phyloP scores from a whole-genome alignment of 2,113 vertebrate species.

The Chamaea fasciata region DNA sequence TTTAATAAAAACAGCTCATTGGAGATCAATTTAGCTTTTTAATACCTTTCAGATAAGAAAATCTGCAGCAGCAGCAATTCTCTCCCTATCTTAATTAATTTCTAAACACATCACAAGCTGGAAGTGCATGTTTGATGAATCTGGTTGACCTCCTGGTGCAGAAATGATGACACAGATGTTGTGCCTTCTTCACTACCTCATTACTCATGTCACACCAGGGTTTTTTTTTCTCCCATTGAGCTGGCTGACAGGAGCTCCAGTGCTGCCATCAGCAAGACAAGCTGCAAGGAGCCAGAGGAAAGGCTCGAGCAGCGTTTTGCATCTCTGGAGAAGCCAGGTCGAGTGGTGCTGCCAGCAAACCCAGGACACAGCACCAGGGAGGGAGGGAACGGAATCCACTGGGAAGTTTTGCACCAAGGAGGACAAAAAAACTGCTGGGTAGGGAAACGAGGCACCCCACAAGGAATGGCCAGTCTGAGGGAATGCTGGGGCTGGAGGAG shows the following conservation, averaged over 20 bases:
- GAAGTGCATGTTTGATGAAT: conserved; percentile 57
- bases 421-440: neutral
- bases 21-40: conserved; percentile 64
- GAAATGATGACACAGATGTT: conserved; percentile 71
- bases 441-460: neutral
- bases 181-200: conserved; percentile 34
- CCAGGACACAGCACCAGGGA: fast-evolving
- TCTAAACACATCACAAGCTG: conserved; percentile 66
- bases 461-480: neutral
- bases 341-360: neutral
- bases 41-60: conserved; percentile 62
- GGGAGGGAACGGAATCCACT: neutral
- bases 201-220: conserved; percentile 39
- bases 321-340: neutral
- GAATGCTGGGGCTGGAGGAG: neutral
- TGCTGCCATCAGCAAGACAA: neutral
- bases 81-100: conserved; percentile 70
- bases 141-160: conserved; percentile 69
- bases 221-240: neutral
- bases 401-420: neutral
- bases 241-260: neutral
- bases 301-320: neutral
- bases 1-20: neutral
- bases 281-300: neutral
- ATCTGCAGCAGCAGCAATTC: conserved; percentile 66